Evolutionary conservation across 1,140 invertebrate species (phyloP).

Genomic region (Drosophila tristis): DNA sequence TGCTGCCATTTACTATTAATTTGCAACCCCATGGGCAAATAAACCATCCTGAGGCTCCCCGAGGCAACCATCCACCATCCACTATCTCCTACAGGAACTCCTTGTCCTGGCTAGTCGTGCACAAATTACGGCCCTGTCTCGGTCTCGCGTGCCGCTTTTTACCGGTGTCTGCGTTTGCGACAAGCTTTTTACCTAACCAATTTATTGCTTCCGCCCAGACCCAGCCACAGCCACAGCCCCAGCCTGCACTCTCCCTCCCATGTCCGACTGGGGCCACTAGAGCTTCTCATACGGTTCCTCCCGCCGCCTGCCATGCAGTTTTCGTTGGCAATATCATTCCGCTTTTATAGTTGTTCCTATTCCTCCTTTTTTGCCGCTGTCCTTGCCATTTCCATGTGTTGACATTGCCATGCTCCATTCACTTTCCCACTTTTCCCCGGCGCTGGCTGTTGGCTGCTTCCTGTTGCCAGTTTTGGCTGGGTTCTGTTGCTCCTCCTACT

Average conservation of each 20-base stretch:
- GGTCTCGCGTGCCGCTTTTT: slow-evolving; percentile 61
- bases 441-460: slow-evolving; percentile 46
- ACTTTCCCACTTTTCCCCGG: slow-evolving; percentile 60
- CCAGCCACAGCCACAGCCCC: slow-evolving; percentile 17
- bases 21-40: slow-evolving; percentile 56
- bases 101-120: slow-evolving; percentile 9
- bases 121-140: slow-evolving; percentile 64
- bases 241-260: slow-evolving; percentile 8
- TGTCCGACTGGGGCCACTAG: slow-evolving; percentile 20
- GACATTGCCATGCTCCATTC: slow-evolving; percentile 77
- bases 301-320: slow-evolving; percentile 15
- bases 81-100: neutral
- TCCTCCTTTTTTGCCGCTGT: slow-evolving; percentile 40
- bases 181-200: slow-evolving; percentile 81
- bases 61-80: neutral
- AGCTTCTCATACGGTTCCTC: neutral
- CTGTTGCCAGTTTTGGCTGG: slow-evolving; percentile 46
- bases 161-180: slow-evolving; percentile 71
- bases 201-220: slow-evolving; percentile 72
- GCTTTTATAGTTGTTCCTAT: slow-evolving; percentile 19
- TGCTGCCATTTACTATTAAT: slow-evolving; percentile 63
- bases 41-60: slow-evolving; percentile 38
- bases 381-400: slow-evolving; percentile 80
- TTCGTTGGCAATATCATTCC: slow-evolving; percentile 22
- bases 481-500: slow-evolving; percentile 1